These are phyloP conservation scores for Polydrusus cervinus DNA, from an alignment of 2,888 invertebrate genomes.

Conservation along the genomic window DNA sequence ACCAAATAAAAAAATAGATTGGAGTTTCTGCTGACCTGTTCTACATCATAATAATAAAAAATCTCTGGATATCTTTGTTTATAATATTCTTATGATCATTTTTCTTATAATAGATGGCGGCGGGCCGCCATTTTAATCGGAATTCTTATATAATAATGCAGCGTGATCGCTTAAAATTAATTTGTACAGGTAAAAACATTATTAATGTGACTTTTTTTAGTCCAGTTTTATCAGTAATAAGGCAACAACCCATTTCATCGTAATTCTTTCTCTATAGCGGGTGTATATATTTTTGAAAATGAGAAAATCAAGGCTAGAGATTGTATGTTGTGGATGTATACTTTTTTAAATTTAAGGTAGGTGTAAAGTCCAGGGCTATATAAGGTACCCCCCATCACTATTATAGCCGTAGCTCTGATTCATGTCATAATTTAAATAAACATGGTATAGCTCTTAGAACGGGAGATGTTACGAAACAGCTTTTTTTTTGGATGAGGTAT, in stretches of 20 bases:
- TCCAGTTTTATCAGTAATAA: not conserved
- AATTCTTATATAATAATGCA: too few species aligned
- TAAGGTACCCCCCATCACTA: conserved; percentile 37
- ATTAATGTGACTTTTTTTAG: not conserved
- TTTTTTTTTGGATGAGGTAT: not conserved
- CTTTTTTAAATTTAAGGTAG: not conserved
- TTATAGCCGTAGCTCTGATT: conserved; percentile 68
- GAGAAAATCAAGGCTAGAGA: not conserved
- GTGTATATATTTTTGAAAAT: not conserved
- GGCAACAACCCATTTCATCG: not conserved
- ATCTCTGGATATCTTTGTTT: too few species aligned
- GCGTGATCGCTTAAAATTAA: too few species aligned
- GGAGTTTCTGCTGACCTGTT: too few species aligned
- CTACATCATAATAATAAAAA: too few species aligned
- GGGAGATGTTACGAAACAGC: conserved; percentile 48
- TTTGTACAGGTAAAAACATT: not conserved
- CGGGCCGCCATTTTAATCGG: too few species aligned
- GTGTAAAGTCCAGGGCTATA: conserved; percentile 36
- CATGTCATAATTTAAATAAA: conserved; percentile 66
- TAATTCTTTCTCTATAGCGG: not conserved
- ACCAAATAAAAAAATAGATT: too few species aligned
- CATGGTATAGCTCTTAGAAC: conserved; percentile 70
- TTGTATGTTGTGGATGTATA: not conserved
- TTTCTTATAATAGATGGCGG: too few species aligned
- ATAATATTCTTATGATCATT: too few species aligned